Base-by-base conservation (phyloP, 2,888 invertebrate species). In the Athalia cordata region DNA sequence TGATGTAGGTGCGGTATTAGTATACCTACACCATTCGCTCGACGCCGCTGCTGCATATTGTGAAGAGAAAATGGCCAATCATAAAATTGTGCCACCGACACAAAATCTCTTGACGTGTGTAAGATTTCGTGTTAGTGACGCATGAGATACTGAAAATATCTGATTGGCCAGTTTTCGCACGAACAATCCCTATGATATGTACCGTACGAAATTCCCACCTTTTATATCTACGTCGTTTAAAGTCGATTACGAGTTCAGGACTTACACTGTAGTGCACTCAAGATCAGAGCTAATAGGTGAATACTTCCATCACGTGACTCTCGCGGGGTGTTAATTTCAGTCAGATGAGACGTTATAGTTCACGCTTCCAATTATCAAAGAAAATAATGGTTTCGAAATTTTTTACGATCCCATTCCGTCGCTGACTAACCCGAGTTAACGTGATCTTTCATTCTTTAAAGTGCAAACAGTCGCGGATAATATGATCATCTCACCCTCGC, bases 241-340 rank as follows among this genome's bases (percentile, higher is more conserved):
- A 72, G 47, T 72, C 72, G 72, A 72, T 72, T 72, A 72, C 72
- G 72, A 57, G 72, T 72, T 72, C 57, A 72, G 72, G 57, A 72
- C 72, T 72, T 72, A 70, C 47, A 57, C 57, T 72, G 43, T 72
- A 59, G 72, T 72, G 72, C 59, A 72, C 72, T 59, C 29, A 29
- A 29, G 29, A 29, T 29, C 29, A 72, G 47, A 45, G 59, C 57
- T 57, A 59, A 59, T 72, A 47, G 52, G 59, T 13, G 57, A 57
- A 55, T 7, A 7, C n/a, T 11, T 55, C 9, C 4, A 72, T 72
- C 70, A 11, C 47, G 45, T 47, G 70, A 57, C 70, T 72, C 15
- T 8, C 15, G n/a, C 15, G 57, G 57, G 70, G 57, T 57, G 57
- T 72, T 72, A 72, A 57, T 57, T 57, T 13, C 59, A 4, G 59